Evolutionary conservation across 2,888 invertebrate genomes (phyloP).

Genomic region (Dorcus hopei): DNA sequence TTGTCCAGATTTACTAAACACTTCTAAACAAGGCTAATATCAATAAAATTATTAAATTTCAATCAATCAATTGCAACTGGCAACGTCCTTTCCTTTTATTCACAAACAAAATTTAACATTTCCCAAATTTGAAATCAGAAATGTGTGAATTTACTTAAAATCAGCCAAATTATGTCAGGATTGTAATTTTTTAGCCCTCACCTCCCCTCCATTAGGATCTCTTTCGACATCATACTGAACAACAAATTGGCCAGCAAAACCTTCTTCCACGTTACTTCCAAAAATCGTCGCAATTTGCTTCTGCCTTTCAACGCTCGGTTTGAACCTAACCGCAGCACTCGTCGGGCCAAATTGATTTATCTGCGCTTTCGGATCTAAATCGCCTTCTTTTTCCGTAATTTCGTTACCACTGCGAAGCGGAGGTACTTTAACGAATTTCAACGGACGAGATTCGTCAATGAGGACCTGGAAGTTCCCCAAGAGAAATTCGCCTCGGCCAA

Average conservation of each 20-base stretch:
- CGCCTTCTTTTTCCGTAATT: slow-evolving; percentile 55
- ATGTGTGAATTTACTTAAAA: too few species aligned
- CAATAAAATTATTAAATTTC: too few species aligned
- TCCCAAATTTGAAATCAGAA: slow-evolving; percentile 33
- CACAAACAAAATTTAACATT: too few species aligned
- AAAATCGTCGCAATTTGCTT: slow-evolving; percentile 50
- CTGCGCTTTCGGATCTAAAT: slow-evolving; percentile 43
- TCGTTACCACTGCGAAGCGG: slow-evolving; percentile 64
- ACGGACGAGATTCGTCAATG: slow-evolving; percentile 61
- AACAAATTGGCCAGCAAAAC: slow-evolving; percentile 62
- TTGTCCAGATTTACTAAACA: too few species aligned
- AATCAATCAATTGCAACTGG: too few species aligned
- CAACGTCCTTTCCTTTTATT: too few species aligned
- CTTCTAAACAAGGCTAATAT: too few species aligned
- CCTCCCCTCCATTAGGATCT: slow-evolving; percentile 57
- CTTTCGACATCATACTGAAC: slow-evolving; percentile 68
- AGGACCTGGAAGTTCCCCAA: slow-evolving; percentile 47
- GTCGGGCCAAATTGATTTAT: slow-evolving; percentile 34
- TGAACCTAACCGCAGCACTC: slow-evolving; percentile 52
- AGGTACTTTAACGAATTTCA: slow-evolving; percentile 61
- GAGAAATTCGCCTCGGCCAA: too few species aligned
- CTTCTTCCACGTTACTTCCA: slow-evolving; percentile 45
- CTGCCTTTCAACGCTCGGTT: slow-evolving; percentile 59
- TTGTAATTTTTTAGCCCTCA: slow-evolving; percentile 37
- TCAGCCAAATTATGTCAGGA: slow-evolving; percentile 53